phyloP scores from a whole-genome alignment of 2,113 vertebrate species.

The Leptobrachium ailaonicum region DNA sequence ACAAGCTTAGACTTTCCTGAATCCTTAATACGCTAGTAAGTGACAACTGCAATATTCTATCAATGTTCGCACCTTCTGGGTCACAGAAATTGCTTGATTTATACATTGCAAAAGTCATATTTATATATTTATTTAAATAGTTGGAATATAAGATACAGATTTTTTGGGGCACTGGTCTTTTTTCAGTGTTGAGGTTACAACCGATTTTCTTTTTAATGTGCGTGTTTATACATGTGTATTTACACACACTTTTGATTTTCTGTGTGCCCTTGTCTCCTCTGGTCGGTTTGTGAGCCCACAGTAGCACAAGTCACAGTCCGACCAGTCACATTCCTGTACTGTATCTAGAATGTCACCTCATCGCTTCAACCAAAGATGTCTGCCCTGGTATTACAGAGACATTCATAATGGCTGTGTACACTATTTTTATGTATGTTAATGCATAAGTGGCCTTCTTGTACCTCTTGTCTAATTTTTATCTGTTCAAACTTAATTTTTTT shows the following conservation, averaged over 20 bases:
- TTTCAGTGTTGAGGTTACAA: background rate
- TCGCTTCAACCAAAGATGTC: slow-evolving; percentile 72
- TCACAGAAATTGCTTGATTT: background rate
- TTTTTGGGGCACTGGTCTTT: background rate
- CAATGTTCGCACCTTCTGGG: no score
- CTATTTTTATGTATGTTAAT: slow-evolving; percentile 48
- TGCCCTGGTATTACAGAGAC: slow-evolving; percentile 55
- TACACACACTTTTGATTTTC: background rate
- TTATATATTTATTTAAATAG: background rate
- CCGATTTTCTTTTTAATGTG: background rate
- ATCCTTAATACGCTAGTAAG: no score
- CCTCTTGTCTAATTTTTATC: slow-evolving; percentile 2
- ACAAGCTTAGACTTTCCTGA: no score
- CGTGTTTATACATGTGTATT: background rate
- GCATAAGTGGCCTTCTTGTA: slow-evolving; percentile 63
- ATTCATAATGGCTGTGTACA: slow-evolving; percentile 50
- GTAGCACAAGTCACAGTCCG: slow-evolving; percentile 55
- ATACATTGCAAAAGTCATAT: background rate
- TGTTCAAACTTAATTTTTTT: slow-evolving; percentile 20
- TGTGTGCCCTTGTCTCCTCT: background rate
- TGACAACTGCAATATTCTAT: no score
- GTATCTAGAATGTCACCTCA: slow-evolving; percentile 58
- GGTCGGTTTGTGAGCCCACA: slow-evolving; percentile 33
- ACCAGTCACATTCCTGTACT: slow-evolving; percentile 54
- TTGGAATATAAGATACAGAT: background rate